Conservation (phyloP, 1,140 invertebrate genomes). For the Drosophila prosaltans region DNA sequence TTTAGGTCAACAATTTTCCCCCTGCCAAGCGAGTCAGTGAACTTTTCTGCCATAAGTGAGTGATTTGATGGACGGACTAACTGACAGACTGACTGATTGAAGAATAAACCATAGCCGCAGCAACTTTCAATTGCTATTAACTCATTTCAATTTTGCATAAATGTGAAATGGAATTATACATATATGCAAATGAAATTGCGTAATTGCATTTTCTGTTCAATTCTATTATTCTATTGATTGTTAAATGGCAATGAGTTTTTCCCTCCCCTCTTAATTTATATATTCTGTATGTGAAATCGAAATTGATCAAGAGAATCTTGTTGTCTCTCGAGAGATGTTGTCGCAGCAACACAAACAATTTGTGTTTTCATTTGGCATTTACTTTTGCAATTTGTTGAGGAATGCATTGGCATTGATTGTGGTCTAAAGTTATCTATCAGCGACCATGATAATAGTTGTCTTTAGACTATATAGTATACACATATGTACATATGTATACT, state of each 20-base stretch:
- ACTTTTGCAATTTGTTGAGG: slow-evolving; percentile 25
- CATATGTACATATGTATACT: too few relatives aligned
- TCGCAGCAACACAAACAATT: slow-evolving; percentile 28
- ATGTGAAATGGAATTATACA: slow-evolving; percentile 36
- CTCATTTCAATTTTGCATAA: slow-evolving; percentile 34
- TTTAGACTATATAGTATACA: too few relatives aligned
- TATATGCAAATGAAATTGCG: slow-evolving; percentile 35
- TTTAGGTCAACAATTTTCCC: slow-evolving; percentile 62
- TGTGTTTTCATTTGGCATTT: slow-evolving; percentile 26
- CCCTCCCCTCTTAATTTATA: neutral
- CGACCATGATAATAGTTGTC: neutral
- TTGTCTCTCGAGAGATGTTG: slow-evolving; percentile 1
- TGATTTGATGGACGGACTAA: slow-evolving; percentile 24
- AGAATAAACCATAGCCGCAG: slow-evolving; percentile 6
- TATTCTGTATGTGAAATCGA: slow-evolving; percentile 28
- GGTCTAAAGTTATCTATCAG: slow-evolving; percentile 19
- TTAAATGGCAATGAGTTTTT: slow-evolving; percentile 41
- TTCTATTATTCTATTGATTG: slow-evolving; percentile 2
- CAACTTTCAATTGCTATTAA: slow-evolving; percentile 35
- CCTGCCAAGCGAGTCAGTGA: slow-evolving; percentile 48
- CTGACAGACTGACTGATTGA: slow-evolving; percentile 36
- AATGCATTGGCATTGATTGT: slow-evolving; percentile 29
- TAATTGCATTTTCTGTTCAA: slow-evolving; percentile 27
- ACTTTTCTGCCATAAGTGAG: slow-evolving; percentile 51
- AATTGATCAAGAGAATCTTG: slow-evolving; percentile 51